Percentiles rank a stretch among this genome's conserved stretches.
Evolutionary conservation across 1,140 invertebrate genomes (phyloP).

Genomic region (Drosophila pachea): DNA sequence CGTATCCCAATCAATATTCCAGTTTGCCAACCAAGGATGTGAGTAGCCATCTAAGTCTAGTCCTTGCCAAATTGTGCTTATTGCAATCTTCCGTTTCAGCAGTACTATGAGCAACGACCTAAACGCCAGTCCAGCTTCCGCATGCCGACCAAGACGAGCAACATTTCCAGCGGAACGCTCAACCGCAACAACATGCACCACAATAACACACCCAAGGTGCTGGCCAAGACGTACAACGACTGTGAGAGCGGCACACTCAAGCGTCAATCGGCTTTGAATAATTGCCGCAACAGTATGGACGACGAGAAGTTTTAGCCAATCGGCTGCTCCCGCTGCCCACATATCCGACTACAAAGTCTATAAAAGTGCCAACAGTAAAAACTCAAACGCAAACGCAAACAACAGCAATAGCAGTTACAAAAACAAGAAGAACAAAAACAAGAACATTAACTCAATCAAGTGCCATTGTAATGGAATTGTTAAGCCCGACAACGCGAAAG

Average conservation of each 20-base stretch:
- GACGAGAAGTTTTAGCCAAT: slow-evolving; percentile 74
- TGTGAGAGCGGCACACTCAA: slow-evolving; percentile 89
- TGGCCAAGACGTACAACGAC: slow-evolving; percentile 82
- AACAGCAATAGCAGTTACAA: too few relatives aligned
- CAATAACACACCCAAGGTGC: slow-evolving; percentile 84
- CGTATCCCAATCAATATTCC: slow-evolving; percentile 90
- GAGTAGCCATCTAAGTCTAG: slow-evolving; percentile 55
- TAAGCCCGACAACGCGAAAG: slow-evolving; percentile 38
- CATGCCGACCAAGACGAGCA: slow-evolving; percentile 79
- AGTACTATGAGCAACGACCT: slow-evolving; percentile 79
- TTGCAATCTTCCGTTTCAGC: slow-evolving; percentile 16
- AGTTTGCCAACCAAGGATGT: slow-evolving; percentile 88
- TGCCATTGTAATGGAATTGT: slow-evolving; percentile 48
- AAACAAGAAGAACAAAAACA: too few relatives aligned
- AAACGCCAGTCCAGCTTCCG: slow-evolving; percentile 82
- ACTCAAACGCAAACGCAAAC: too few relatives aligned
- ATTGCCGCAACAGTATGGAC: slow-evolving; percentile 75
- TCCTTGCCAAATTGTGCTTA: not conserved
- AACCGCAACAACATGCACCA: slow-evolving; percentile 82
- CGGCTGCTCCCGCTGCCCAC: not conserved
- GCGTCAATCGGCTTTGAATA: slow-evolving; percentile 84
- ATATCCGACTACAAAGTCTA: too few relatives aligned
- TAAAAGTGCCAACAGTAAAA: too few relatives aligned
- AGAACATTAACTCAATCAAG: slow-evolving; percentile 29
- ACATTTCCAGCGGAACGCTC: slow-evolving; percentile 80